A percentile compares a stretch with the other conserved stretches of the same genome.
Conservation (phyloP, 1,140 invertebrate genomes). For the Zaprionus ornatus region DNA sequence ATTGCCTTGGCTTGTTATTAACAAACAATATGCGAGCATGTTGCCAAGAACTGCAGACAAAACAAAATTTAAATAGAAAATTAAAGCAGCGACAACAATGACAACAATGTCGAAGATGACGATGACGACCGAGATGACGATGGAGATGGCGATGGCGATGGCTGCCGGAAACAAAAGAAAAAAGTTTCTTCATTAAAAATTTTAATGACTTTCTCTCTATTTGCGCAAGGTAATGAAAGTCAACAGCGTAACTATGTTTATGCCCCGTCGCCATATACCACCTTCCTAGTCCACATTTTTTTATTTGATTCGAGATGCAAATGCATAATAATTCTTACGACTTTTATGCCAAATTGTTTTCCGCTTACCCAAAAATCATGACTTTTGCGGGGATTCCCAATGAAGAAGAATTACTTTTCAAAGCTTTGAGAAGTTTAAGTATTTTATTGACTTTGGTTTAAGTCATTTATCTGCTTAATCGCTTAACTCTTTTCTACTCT, state of each 20-base stretch:
- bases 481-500: too few relatives aligned
- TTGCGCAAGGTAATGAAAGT: conserved; percentile 79
- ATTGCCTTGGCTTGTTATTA: conserved; percentile 56
- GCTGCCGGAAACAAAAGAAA: conserved; percentile 68
- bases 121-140: conserved; percentile 24
- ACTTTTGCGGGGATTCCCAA: background rate
- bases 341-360: conserved; percentile 24
- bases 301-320: conserved; percentile 48
- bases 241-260: conserved; percentile 73
- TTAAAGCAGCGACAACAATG: conserved; percentile 54
- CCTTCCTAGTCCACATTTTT: conserved; percentile 22
- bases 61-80: conserved; percentile 79
- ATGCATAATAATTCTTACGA: conserved; percentile 44
- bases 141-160: conserved; percentile 19
- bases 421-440: background rate
- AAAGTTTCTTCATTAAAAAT: conserved; percentile 81
- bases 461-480: too few relatives aligned
- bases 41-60: conserved; percentile 53
- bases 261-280: conserved; percentile 43
- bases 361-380: background rate
- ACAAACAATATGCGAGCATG: conserved; percentile 69
- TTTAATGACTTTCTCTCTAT: conserved; percentile 79
- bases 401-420: background rate
- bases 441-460: background rate
- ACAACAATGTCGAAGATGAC: conserved; percentile 39